phyloP scores from a whole-genome alignment of 2,113 vertebrate genomes.

The Phocoena phocoena region DNA sequence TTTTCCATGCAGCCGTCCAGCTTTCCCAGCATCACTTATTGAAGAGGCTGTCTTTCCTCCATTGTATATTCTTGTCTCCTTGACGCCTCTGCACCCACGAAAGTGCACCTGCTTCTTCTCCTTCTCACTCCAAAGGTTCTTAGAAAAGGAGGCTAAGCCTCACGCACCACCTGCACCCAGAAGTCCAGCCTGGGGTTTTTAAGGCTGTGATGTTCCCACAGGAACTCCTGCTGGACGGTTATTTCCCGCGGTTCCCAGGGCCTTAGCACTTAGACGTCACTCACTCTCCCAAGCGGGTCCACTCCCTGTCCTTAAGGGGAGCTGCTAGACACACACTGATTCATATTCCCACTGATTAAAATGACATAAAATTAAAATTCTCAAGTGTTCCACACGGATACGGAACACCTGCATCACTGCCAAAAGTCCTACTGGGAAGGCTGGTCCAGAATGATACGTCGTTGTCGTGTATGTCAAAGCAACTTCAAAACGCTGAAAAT shows the following conservation, averaged over 20 bases:
- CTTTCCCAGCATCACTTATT: accelerated
- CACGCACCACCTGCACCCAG: neutral
- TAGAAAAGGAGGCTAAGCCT: neutral
- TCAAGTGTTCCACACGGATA: neutral
- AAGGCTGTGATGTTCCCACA: neutral
- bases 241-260: accelerated
- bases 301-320: neutral
- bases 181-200: neutral
- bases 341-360: neutral
- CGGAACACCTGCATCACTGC: accelerated
- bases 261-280: accelerated
- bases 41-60: neutral
- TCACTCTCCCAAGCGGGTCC: neutral
- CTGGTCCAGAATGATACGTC: accelerated
- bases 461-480: accelerated
- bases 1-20: accelerated
- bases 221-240: accelerated
- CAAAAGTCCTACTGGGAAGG: neutral
- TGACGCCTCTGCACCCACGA: accelerated
- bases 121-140: neutral
- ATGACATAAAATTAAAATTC: neutral
- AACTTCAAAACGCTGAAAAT: too few species aligned
- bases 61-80: neutral
- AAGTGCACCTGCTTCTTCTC: neutral
- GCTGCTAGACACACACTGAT: neutral